Base-by-base conservation (phyloP, 2,888 invertebrate genomes). In the Cremastinae sp. region DNA sequence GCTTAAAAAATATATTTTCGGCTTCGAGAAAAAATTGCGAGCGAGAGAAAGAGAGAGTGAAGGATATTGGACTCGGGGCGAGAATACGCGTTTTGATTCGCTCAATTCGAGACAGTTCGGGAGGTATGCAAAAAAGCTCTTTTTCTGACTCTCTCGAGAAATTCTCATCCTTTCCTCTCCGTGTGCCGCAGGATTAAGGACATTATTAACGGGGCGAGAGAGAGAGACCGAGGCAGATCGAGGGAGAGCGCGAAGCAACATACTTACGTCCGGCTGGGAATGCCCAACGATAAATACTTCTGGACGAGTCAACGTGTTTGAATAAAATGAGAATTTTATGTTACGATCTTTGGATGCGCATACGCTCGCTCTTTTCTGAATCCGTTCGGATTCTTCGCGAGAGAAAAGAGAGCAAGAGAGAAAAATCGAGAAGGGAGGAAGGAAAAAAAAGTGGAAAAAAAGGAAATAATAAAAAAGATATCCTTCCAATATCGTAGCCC, bases 251-350 rank as follows among this genome's bases (percentile, higher is more conserved):
- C 83, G 59, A 59, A 73, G 82, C 85, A 85, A 86, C 85, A 87
- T 87, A 88, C 86, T 87, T 86, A 87, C 84, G 87, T 87, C 86
- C 86, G 79, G 83, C 82, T 79, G 86, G 87, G 86, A 85, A 86
- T 85, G 85, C 83, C 82, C 81, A 84, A 82, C 86, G 85, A 88
- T 88, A 88, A 88, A 88, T 88, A 87, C 81, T 79, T 80, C 83
- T 78, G 83, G 81, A 79, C 73, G 81, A 80, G 78, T 72, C 69
- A 71, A 77, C 83, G 82, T 84, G 86, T 86, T 86, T 86, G 84
- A 89, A 89, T 89, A 88, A 88, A 89, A 86, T 86, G 85, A 85
- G 83, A 83, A 86, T 87, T 89, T 89, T 89, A 89, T 87, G 88
- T 85, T 84, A 83, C 87, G 85, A 86, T 84, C 82, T 78, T 75